Percentiles rank a stretch among this genome's conserved stretches.
phyloP scores from a whole-genome alignment of 1,140 invertebrate genomes.

The Rhynchophorus ferrugineus region DNA sequence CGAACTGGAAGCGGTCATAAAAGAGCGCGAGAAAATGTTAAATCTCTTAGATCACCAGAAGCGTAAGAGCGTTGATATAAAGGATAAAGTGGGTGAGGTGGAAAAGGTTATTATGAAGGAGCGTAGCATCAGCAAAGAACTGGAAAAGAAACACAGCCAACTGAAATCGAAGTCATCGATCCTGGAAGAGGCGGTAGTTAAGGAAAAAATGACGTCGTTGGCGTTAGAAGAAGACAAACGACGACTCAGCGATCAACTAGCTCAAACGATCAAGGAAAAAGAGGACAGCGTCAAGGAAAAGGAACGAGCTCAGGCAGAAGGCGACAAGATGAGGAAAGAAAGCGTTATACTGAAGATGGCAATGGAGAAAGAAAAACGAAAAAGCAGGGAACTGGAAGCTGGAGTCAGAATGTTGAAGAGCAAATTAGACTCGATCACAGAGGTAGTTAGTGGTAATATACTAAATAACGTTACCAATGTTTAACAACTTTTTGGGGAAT shows the following conservation, averaged over 20 bases:
- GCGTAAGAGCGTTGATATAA: conserved; percentile 19
- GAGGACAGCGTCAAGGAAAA: neutral
- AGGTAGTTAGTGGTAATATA: neutral
- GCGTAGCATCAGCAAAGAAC: conserved; percentile 14
- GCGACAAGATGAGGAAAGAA: neutral
- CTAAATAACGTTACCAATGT: no score
- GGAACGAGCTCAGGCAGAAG: neutral
- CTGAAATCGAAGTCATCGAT: neutral
- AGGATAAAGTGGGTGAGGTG: conserved; percentile 20
- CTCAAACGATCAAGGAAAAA: neutral
- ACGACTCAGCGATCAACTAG: neutral
- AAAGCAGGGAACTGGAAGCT: conserved; percentile 2
- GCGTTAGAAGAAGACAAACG: conserved; percentile 1
- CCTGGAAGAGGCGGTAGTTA: conserved; percentile 13
- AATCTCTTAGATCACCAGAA: conserved; percentile 18
- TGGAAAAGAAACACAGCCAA: conserved; percentile 15
- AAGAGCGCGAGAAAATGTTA: conserved; percentile 14
- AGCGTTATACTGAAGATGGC: neutral
- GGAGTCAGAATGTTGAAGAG: neutral
- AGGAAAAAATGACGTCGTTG: conserved; percentile 10
- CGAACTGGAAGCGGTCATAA: conserved; percentile 5
- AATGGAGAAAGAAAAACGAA: conserved; percentile 9
- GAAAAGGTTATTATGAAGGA: conserved; percentile 18
- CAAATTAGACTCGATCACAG: neutral
- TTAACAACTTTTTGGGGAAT: no score